phyloP scores from a whole-genome alignment of 2,888 invertebrate genomes.

The Nemoura dubitans region DNA sequence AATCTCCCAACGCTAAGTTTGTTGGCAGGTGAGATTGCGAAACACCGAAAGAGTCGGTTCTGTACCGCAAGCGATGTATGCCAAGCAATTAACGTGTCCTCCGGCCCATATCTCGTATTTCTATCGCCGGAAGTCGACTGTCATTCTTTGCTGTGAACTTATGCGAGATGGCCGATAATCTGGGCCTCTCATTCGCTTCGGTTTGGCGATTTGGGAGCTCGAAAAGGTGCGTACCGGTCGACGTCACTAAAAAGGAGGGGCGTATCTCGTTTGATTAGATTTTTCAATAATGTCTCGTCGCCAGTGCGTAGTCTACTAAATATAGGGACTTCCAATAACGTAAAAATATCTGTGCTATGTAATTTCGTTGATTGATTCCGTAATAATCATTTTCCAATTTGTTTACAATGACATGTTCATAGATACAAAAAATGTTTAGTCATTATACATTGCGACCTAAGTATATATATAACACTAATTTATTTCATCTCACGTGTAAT shows the following conservation, averaged over 20 bases:
- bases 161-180: too few relatives aligned
- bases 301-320: neutral
- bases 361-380: neutral
- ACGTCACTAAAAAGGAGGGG: neutral
- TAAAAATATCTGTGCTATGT: neutral
- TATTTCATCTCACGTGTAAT: constrained; percentile 7
- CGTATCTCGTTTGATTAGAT: neutral
- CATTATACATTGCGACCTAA: neutral
- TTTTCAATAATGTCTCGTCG: constrained; percentile 9
- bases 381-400: neutral
- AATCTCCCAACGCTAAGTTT: neutral
- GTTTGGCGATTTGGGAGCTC: too few relatives aligned
- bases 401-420: neutral
- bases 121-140: too few relatives aligned
- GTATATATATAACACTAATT: neutral
- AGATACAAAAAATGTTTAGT: neutral
- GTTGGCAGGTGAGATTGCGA: too few relatives aligned
- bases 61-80: too few relatives aligned
- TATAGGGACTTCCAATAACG: constrained; percentile 14
- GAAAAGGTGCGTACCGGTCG: too few relatives aligned
- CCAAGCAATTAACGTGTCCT: neutral
- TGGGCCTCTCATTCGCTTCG: too few relatives aligned
- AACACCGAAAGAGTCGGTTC: too few relatives aligned
- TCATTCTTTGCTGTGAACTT: too few relatives aligned
- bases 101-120: too few relatives aligned